Evolutionary conservation across 2,888 invertebrate genomes (phyloP).

Genomic region (Hirudinaria manillensis): DNA sequence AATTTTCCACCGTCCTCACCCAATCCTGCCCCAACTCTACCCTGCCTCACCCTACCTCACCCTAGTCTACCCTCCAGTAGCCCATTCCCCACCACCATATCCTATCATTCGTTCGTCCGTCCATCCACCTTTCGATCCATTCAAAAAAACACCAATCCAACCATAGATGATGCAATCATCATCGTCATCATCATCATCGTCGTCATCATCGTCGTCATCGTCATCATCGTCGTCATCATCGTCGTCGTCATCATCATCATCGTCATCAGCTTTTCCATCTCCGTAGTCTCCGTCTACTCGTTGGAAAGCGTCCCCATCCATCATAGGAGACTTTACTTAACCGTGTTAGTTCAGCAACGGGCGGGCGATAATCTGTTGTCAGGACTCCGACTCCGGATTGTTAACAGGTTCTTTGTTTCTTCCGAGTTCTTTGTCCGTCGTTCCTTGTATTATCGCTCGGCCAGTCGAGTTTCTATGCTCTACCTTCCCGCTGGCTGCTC

Average conservation of each 20-base stretch:
- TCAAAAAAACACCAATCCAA: not conserved
- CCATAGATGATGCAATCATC: no score
- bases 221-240: not conserved
- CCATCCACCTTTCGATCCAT: not conserved
- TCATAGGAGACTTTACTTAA: constrained; percentile 18
- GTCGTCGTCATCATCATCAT: not conserved
- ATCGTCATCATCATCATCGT: no score
- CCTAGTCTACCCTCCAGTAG: no score
- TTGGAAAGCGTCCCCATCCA: not conserved
- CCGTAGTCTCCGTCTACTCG: not conserved
- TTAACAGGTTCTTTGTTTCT: not conserved
- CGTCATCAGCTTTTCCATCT: not conserved
- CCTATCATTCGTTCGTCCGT: not conserved
- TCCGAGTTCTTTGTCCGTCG: not conserved
- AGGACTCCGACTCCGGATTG: not conserved
- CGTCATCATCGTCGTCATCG: not conserved
- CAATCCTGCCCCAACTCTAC: no score
- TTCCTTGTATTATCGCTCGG: no score
- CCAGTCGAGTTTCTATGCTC: no score
- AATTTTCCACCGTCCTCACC: not conserved
- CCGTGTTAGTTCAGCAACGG: not conserved
- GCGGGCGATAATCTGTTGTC: constrained; percentile 14
- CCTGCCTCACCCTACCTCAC: no score
- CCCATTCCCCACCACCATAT: not conserved
- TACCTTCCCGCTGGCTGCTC: no score